phyloP scores from a whole-genome alignment of 2,888 invertebrate genomes.

The Ethmia dodecea region DNA sequence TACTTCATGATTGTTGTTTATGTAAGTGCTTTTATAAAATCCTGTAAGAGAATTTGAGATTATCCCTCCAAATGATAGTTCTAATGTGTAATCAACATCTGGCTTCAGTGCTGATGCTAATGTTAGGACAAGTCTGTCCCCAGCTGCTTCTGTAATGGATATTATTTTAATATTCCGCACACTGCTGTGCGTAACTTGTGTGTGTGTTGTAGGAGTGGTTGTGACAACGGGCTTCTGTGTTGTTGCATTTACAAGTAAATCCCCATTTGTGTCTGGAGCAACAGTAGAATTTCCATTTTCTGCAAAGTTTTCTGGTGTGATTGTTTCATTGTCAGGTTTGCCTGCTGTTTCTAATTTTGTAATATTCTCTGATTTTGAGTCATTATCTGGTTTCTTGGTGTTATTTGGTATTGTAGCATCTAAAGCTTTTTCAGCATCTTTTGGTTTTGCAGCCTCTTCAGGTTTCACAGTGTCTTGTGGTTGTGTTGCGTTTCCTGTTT shows the following conservation, averaged over 20 bases:
- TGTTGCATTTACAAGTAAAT: conserved; percentile 9
- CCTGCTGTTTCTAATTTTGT: conserved; percentile 9
- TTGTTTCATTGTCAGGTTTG: conserved; percentile 11
- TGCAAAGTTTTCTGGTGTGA: too few relatives aligned
- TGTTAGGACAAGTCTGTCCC: conserved; percentile 50
- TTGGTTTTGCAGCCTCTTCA: neutral
- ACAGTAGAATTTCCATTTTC: too few relatives aligned
- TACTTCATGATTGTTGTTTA: conserved; percentile 53
- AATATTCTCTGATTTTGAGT: conserved; percentile 12
- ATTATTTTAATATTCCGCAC: conserved; percentile 50
- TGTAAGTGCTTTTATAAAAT: conserved; percentile 82
- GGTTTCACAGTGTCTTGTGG: too few relatives aligned
- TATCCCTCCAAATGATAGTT: conserved; percentile 71
- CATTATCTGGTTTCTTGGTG: conserved; percentile 9
- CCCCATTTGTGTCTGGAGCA: conserved; percentile 7
- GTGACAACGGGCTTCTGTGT: conserved; percentile 13
- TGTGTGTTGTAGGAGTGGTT: conserved; percentile 18
- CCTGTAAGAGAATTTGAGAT: conserved; percentile 81
- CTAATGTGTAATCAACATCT: conserved; percentile 72
- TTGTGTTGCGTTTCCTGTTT: neutral
- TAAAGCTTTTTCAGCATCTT: neutral
- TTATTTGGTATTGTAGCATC: conserved; percentile 3
- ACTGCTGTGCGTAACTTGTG: conserved; percentile 57
- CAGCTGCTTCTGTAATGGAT: conserved; percentile 42
- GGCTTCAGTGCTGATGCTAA: conserved; percentile 56